Evolutionary conservation across 2,113 vertebrate species (phyloP).

Genomic region (Girardinichthys multiradiatus): DNA sequence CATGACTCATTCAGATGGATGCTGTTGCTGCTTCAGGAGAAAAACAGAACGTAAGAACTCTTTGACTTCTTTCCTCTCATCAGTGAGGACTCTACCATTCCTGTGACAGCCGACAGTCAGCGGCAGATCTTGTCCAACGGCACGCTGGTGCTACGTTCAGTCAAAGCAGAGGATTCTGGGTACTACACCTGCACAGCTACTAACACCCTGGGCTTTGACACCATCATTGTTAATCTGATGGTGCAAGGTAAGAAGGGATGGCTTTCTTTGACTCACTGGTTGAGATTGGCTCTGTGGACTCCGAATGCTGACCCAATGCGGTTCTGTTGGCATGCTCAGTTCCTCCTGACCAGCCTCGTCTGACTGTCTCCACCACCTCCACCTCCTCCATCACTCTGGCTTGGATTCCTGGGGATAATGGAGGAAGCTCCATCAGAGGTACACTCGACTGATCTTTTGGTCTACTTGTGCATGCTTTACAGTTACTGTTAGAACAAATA

Average conservation of each 20-base stretch:
- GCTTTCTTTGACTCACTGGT: neutral
- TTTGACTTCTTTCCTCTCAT: neutral
- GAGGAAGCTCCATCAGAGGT: constrained; percentile 87
- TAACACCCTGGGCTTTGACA: constrained; percentile 96
- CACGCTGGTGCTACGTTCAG: constrained; percentile 90
- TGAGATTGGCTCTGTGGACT: neutral
- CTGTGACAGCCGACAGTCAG: constrained; percentile 89
- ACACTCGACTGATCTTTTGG: neutral
- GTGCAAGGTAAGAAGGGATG: constrained; percentile 89
- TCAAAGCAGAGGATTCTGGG: constrained; percentile 96
- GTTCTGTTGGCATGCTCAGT: constrained; percentile 74
- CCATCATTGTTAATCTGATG: constrained; percentile 96
- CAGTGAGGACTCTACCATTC: constrained; percentile 94
- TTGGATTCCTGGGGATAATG: constrained; percentile 98
- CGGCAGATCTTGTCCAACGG: constrained; percentile 91
- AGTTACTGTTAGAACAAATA: neutral
- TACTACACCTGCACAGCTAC: constrained; percentile 99
- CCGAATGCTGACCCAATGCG: constrained; percentile 9
- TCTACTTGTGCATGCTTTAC: neutral
- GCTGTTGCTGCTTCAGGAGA: neutral
- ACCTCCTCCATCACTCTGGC: constrained; percentile 95
- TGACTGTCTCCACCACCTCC: constrained; percentile 97
- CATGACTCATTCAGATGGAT: constrained; percentile 3
- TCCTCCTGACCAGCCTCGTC: constrained; percentile 95
- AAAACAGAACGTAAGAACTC: constrained; percentile 16